Conservation (phyloP, 2,888 invertebrate species). For the Imbricaverruca yamaguchii region DNA sequence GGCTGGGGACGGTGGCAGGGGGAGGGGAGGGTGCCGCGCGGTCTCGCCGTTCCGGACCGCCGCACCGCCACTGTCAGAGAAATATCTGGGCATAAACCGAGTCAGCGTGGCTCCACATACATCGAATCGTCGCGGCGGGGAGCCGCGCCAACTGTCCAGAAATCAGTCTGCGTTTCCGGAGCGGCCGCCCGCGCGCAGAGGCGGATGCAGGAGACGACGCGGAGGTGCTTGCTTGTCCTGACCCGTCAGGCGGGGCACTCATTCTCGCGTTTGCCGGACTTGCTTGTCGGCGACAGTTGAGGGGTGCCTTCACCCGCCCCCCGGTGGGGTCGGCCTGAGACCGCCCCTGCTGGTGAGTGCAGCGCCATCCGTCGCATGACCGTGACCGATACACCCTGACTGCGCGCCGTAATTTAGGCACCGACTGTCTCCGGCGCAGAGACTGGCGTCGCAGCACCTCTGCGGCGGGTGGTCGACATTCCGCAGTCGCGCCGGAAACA, state of each 20-base stretch:
- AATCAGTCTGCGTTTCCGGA: neutral
- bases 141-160: neutral
- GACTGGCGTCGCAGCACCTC: neutral
- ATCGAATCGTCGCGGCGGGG: neutral
- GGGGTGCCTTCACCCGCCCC: no score
- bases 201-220: neutral
- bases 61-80: neutral
- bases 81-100: neutral
- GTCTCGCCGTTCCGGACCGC: neutral
- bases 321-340: neutral
- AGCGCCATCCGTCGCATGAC: neutral
- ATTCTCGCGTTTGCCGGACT: no score
- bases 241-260: no score
- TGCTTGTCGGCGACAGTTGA: no score
- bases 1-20: neutral
- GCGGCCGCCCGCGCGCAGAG: neutral
- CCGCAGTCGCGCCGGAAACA: neutral
- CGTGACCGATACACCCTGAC: neutral
- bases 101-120: constrained; percentile 6
- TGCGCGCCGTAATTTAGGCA: neutral
- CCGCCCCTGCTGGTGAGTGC: neutral
- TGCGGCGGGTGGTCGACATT: neutral
- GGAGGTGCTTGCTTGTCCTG: neutral
- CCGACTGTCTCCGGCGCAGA: neutral
- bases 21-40: neutral